Base-by-base conservation (phyloP, 2,797 vertebrate species). In the Coluber constrictor region DNA sequence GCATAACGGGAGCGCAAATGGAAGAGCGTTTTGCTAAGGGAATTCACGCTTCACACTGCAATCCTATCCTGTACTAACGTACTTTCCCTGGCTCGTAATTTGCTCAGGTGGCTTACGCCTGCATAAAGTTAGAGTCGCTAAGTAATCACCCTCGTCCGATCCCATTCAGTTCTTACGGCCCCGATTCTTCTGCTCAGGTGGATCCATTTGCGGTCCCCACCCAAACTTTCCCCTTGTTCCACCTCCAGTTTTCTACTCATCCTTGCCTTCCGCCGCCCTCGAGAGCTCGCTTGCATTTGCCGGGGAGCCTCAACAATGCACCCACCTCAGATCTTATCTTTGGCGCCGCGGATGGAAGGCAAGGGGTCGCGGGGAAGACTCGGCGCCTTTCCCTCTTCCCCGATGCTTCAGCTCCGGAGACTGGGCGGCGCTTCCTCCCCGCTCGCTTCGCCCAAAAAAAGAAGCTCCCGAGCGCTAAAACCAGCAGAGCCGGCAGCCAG, bases 201-300 rank as follows among this genome's bases (percentile, higher is more conserved):
- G 74, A 3, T 23, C 37, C 4, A 23, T 3, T 63, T 3, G 61
- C 74, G 66, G 56, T 43, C 15, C 89, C 32, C 61, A 32, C 32
- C 92, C 89, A 87, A 90, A 93, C 89, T 90, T 87, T 90, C 83
- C 47, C 83, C 89, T 27, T 79, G 79, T 90, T 91, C 88, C 92
- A 83, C 87, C 90, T 89, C 56, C 57, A n/a, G 32, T 43, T 43
- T 47, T 12, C 47, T 12, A 91, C 55, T n/a, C 3, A 18, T 51
- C 59, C 89, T 87, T 23, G 88, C 55, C 32, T 37, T 55, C n/a
- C 9, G 23, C 20, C 60, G 86, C 32, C 74, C 59, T n/a, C 8
- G 74, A 9, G 1, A 11, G 37, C 27, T 16, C 83, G 13, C 9
- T 29, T 13, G 29, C 32, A 0, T 16, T 60, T 5, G 16, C 87